phyloP scores from a whole-genome alignment of 1,140 invertebrate genomes.

The Saccostrea cuccullata region DNA sequence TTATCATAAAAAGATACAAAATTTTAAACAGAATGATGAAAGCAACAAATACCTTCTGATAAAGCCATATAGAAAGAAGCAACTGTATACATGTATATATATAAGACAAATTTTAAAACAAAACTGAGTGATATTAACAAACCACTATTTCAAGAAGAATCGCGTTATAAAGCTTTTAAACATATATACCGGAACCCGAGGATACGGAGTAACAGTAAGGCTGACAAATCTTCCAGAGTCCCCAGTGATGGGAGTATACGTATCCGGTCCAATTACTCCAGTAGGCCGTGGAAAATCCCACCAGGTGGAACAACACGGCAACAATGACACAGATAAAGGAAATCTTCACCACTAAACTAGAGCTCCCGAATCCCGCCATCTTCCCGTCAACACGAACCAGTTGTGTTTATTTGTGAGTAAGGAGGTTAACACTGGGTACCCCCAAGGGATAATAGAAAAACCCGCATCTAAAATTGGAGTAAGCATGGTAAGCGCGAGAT shows the following conservation, averaged over 20 bases:
- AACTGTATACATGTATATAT: no score
- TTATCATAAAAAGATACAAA: no score
- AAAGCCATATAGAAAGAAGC: no score
- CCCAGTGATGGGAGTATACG: neutral
- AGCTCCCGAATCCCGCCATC: constrained; percentile 33
- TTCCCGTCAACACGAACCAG: neutral
- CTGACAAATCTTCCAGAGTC: neutral
- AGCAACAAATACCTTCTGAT: no score
- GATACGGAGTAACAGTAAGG: neutral
- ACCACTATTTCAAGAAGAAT: no score
- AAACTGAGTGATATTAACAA: no score
- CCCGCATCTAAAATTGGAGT: neutral
- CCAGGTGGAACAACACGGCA: constrained; percentile 1
- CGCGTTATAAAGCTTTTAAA: no score
- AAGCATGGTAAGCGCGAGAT: no score
- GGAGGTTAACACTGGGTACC: neutral
- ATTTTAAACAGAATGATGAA: no score
- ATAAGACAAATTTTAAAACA: no score
- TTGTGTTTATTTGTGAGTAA: constrained; percentile 23
- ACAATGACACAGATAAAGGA: constrained; percentile 21
- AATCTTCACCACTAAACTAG: neutral
- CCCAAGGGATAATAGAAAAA: neutral
- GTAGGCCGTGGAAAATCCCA: constrained; percentile 19
- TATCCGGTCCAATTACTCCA: neutral
- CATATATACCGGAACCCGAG: neutral